Evolutionary conservation across 2,113 vertebrate species (phyloP).

Genomic region (Sciurus niger): DNA sequence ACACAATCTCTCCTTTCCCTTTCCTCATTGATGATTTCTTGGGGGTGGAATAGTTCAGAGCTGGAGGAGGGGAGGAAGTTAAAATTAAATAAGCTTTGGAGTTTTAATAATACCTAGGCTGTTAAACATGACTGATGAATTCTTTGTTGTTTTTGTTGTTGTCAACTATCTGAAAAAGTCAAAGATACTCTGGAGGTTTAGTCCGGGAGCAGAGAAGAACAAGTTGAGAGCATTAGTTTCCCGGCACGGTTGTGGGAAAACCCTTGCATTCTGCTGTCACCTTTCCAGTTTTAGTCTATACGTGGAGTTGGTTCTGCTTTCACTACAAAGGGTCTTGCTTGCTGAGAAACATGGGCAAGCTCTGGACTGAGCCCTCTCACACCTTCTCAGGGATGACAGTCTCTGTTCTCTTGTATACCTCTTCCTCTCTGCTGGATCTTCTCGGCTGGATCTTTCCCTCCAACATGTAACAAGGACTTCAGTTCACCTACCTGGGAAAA

Average conservation of each 20-base stretch:
- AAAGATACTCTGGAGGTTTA: neutral
- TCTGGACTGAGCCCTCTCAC: neutral
- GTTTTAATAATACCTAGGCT: neutral
- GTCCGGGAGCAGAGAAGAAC: neutral
- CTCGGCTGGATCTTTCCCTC: neutral
- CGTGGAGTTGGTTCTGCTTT: neutral
- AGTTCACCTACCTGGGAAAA: neutral
- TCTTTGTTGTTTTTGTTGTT: neutral
- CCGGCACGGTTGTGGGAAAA: neutral
- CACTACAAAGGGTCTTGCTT: neutral
- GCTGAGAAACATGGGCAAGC: neutral
- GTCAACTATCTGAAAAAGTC: neutral
- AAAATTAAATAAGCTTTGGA: neutral
- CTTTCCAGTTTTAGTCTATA: constrained; percentile 2
- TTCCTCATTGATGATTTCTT: neutral
- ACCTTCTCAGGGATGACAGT: neutral
- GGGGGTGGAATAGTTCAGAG: neutral
- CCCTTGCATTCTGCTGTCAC: constrained; percentile 12
- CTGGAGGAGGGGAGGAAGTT: neutral
- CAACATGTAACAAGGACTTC: neutral
- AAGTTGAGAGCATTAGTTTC: neutral
- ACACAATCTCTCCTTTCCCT: neutral
- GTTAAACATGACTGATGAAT: neutral
- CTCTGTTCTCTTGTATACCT: neutral
- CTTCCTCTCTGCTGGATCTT: neutral